A percentile compares a stretch with the other conserved stretches of the same genome.
Conservation (phyloP, 2,797 vertebrate genomes). For the Luscinia luscinia region DNA sequence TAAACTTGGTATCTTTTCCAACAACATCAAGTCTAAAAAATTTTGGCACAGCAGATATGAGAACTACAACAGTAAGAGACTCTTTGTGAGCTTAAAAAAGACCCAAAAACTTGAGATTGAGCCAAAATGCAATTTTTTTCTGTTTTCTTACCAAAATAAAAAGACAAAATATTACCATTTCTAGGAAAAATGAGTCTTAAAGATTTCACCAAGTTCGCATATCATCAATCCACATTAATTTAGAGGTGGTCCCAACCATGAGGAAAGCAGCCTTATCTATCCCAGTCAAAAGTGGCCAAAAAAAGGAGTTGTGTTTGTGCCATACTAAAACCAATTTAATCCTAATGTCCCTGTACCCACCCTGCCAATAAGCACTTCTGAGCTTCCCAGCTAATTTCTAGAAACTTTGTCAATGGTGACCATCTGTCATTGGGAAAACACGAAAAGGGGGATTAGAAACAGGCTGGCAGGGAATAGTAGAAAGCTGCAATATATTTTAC, state of each 20-base stretch:
- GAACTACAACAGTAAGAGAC: background rate
- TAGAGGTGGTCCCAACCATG: rapidly evolving
- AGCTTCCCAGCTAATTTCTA: background rate
- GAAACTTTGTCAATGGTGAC: background rate
- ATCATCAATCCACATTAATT: background rate
- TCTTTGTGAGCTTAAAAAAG: background rate
- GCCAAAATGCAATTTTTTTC: background rate
- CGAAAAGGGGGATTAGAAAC: background rate
- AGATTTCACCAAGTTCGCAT: background rate
- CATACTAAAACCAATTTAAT: background rate
- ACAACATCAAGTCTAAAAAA: background rate
- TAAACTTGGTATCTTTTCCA: background rate
- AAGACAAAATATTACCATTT: background rate
- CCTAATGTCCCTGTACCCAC: background rate
- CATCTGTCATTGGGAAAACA: constrained; percentile 6
- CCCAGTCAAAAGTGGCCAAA: background rate
- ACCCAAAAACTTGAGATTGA: background rate
- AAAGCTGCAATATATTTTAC: constrained; percentile 1
- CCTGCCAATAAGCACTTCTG: background rate
- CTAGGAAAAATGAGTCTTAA: background rate
- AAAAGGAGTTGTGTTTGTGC: background rate
- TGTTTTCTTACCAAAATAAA: background rate
- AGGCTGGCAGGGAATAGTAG: background rate
- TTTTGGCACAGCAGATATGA: background rate
- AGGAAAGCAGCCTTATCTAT: background rate